Conservation (phyloP, 2,113 vertebrate genomes). For the Galbula dea region DNA sequence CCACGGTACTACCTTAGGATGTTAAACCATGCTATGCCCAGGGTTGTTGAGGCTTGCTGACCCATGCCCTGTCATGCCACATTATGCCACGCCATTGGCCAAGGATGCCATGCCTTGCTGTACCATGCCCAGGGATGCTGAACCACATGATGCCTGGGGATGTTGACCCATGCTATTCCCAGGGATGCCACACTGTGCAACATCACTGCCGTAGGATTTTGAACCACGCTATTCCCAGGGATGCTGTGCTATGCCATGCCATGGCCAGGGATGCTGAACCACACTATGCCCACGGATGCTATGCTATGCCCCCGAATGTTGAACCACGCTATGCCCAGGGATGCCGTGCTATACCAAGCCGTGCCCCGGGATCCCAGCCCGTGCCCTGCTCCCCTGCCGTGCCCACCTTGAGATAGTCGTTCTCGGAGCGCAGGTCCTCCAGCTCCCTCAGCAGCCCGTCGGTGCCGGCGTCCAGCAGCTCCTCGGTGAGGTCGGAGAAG, state of each 20-base stretch:
- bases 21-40: background rate
- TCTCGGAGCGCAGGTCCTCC: conserved; percentile 95
- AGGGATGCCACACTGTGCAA: background rate
- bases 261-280: background rate
- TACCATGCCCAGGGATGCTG: background rate
- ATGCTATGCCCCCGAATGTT: too few species aligned
- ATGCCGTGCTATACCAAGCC: background rate
- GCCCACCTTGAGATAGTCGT: conserved; percentile 96
- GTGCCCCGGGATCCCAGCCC: background rate
- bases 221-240: background rate
- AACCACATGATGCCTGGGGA: too few species aligned
- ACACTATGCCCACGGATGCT: background rate
- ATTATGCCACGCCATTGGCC: background rate
- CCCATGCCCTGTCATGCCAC: too few species aligned
- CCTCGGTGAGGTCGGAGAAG: conserved; percentile 96
- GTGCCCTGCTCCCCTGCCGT: background rate
- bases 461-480: conserved; percentile 86
- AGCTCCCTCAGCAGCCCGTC: conserved; percentile 89
- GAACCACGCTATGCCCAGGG: background rate
- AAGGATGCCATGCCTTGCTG: background rate
- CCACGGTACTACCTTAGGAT: background rate
- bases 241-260: background rate
- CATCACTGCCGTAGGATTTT: background rate
- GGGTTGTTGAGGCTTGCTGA: background rate
- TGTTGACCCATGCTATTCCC: background rate